A percentile compares a stretch with the other conserved stretches of the same genome.
Evolutionary conservation across 2,888 invertebrate species (phyloP).

Genomic region (Cephus rjabovi): DNA sequence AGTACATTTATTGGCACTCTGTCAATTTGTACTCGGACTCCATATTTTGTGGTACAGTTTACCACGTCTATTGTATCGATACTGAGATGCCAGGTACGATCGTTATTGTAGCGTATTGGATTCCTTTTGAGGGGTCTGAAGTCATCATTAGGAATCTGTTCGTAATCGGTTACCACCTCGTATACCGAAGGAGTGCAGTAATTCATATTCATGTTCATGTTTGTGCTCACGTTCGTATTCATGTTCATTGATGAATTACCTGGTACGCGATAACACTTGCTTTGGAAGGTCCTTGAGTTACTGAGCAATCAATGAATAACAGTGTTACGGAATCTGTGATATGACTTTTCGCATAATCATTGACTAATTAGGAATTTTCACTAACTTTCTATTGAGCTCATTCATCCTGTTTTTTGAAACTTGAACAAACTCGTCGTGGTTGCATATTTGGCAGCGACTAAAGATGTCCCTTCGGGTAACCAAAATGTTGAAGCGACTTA

Average conservation of each 20-base stretch:
- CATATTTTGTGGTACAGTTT: conserved; percentile 69
- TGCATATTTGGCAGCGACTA: conserved; percentile 76
- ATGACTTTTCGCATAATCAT: neutral
- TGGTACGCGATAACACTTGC: conserved; percentile 10
- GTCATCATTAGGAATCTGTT: conserved; percentile 11
- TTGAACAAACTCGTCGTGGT: conserved; percentile 67
- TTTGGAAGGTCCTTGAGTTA: conserved; percentile 10
- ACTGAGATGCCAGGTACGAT: conserved; percentile 55
- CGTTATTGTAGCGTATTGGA: conserved; percentile 11
- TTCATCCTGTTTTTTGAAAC: conserved; percentile 65
- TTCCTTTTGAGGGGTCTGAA: conserved; percentile 6
- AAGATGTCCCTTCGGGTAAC: conserved; percentile 76
- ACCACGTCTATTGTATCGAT: conserved; percentile 61
- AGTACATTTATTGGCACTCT: conserved; percentile 67
- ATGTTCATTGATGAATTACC: neutral
- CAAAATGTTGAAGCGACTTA: conserved; percentile 75
- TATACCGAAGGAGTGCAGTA: conserved; percentile 6
- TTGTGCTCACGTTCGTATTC: neutral
- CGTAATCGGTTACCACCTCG: neutral
- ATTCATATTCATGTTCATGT: neutral
- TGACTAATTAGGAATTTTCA: neutral
- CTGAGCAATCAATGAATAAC: conserved; percentile 7
- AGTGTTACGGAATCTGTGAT: neutral
- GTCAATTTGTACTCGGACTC: conserved; percentile 71
- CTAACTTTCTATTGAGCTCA: conserved; percentile 48